phyloP scores from a whole-genome alignment of 2,888 invertebrate species.

The Imbricaverruca yamaguchii region DNA sequence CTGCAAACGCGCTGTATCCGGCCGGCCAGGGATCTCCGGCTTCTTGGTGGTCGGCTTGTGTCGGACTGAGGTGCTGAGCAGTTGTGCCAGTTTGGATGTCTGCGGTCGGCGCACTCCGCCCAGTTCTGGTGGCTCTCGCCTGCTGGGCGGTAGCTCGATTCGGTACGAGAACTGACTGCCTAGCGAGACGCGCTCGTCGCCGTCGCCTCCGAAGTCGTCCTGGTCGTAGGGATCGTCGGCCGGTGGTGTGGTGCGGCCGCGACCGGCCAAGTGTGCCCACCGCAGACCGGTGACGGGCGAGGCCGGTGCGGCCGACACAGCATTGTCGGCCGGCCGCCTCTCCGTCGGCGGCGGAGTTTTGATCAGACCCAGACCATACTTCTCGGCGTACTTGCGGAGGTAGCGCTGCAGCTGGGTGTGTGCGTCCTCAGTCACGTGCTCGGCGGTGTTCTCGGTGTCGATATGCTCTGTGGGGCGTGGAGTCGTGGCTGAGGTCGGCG shows the following conservation, averaged over 20 bases:
- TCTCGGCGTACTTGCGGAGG: constrained; percentile 5
- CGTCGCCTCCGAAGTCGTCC: background rate
- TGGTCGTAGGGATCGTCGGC: background rate
- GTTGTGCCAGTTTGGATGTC: background rate
- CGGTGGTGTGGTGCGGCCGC: background rate
- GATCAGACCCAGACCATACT: constrained; percentile 2
- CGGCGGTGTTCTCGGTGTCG: background rate
- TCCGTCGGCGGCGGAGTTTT: background rate
- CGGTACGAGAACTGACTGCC: constrained; percentile 14
- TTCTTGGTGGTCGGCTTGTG: background rate
- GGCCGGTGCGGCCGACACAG: background rate
- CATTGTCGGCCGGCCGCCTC: background rate
- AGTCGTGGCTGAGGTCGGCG: background rate
- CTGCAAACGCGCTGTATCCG: background rate
- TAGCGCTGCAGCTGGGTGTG: constrained; percentile 16
- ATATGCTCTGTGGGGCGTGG: background rate
- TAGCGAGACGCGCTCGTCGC: background rate
- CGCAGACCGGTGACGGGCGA: constrained; percentile 5
- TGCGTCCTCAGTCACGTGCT: background rate
- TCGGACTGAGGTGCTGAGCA: background rate
- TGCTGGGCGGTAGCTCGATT: background rate
- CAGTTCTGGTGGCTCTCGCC: background rate
- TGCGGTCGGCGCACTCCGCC: background rate
- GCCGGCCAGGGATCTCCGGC: background rate
- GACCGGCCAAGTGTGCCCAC: background rate